Conservation (phyloP, 2,888 invertebrate species). For the Lycia hirtaria region DNA sequence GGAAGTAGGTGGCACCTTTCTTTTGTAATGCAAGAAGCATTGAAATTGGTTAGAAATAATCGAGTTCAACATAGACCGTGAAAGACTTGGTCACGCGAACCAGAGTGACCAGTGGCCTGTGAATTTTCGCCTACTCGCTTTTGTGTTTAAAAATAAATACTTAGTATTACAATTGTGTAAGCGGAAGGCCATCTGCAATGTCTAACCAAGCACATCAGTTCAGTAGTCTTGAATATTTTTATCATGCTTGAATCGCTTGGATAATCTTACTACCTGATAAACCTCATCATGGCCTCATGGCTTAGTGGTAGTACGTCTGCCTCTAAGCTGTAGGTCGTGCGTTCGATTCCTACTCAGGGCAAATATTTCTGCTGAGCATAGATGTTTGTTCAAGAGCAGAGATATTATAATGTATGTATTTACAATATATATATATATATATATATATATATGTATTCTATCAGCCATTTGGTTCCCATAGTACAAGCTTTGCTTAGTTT, state of each 20-base stretch:
- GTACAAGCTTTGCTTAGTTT: no score
- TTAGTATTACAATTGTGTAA: background rate
- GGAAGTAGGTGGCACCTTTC: slow-evolving; percentile 28
- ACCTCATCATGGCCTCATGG: no score
- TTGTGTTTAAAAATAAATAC: background rate
- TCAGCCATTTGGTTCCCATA: no score
- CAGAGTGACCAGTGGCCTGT: slow-evolving; percentile 4
- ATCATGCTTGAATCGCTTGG: slow-evolving; percentile 5
- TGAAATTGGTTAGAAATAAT: slow-evolving; percentile 22
- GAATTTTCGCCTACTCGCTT: slow-evolving; percentile 2
- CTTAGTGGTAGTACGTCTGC: no score
- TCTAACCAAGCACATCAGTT: background rate
- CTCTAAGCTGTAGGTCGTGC: no score
- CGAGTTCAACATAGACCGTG: slow-evolving; percentile 21
- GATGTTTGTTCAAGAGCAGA: no score
- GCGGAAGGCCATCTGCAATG: slow-evolving; percentile 3
- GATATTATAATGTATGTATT: no score
- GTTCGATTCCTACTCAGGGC: no score
- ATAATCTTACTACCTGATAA: background rate
- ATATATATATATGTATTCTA: no score
- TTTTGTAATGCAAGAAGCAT: no score
- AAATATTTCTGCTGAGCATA: no score
- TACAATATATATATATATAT: no score
- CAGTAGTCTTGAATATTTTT: background rate
- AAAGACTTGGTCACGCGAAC: slow-evolving; percentile 25